These are phyloP conservation scores for Darevskia mixta DNA, from an alignment of 2,797 vertebrate genomes.

Conservation along the genomic window DNA sequence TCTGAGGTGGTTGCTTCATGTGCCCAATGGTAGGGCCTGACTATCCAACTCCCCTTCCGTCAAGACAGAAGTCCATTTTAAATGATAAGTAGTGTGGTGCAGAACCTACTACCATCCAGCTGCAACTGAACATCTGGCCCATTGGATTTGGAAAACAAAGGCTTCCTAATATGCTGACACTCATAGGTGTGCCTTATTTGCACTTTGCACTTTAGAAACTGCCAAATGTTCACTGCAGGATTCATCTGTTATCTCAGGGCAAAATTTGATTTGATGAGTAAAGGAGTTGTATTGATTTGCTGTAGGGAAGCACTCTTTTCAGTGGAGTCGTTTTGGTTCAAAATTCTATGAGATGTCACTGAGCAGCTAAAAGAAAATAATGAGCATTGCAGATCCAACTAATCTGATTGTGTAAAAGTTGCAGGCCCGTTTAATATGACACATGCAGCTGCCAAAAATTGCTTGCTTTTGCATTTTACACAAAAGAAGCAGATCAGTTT, in stretches of 20 bases:
- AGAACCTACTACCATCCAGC: not conserved
- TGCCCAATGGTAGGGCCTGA: not conserved
- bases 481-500: conserved; percentile 70
- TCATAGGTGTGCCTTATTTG: not conserved
- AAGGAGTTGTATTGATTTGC: conserved; percentile 29
- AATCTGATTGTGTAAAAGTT: conserved; percentile 41
- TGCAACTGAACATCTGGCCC: not conserved
- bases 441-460: conserved; percentile 64
- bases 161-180: not conserved
- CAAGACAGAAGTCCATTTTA: not conserved
- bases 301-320: conserved; percentile 30
- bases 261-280: not conserved
- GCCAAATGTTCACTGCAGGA: not conserved
- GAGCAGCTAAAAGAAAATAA: conserved; percentile 27
- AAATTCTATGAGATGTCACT: conserved; percentile 10
- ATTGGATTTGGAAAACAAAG: not conserved
- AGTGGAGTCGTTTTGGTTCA: conserved; percentile 39
- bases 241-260: not conserved
- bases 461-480: conserved; percentile 62
- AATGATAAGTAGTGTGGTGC: not conserved
- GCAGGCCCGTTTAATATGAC: conserved; percentile 52
- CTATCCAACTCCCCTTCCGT: not conserved
- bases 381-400: conserved; percentile 50
- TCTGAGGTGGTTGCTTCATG: no score
- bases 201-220: not conserved